Evolutionary conservation across 2,797 vertebrate genomes (phyloP).

Genomic region (Spatula versicolor): DNA sequence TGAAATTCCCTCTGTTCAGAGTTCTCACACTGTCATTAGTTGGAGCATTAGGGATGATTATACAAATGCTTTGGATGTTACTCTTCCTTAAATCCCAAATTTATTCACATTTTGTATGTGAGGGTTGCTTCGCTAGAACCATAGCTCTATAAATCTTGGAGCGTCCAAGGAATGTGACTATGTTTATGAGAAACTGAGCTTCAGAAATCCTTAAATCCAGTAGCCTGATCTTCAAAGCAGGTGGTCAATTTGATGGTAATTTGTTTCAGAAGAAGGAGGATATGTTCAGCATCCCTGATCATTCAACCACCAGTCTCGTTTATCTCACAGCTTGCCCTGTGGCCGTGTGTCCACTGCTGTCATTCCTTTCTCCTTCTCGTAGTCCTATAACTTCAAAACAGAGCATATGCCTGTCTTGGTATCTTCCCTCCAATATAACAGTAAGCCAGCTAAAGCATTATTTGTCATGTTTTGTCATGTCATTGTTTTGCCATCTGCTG

Average conservation of each 20-base stretch:
- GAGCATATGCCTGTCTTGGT: background rate
- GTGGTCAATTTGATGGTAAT: background rate
- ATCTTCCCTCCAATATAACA: background rate
- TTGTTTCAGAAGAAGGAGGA: background rate
- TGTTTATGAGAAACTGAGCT: background rate
- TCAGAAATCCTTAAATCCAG: background rate
- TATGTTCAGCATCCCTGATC: background rate
- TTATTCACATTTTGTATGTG: slow-evolving; percentile 63
- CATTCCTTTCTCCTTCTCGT: background rate
- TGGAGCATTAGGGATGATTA: slow-evolving; percentile 66
- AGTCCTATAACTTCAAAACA: background rate
- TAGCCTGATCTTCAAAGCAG: background rate
- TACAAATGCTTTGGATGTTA: slow-evolving; percentile 71
- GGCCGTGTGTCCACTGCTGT: background rate
- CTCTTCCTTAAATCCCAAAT: slow-evolving; percentile 72
- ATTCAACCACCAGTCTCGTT: background rate
- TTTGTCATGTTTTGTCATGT: background rate
- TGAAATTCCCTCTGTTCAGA: slow-evolving; percentile 79
- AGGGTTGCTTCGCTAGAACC: slow-evolving; percentile 53
- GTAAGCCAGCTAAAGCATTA: background rate
- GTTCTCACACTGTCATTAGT: slow-evolving; percentile 75
- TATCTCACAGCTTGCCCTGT: background rate
- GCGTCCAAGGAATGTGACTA: background rate
- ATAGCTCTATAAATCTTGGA: background rate
- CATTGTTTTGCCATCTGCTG: background rate